Evolutionary conservation across 2,797 vertebrate species (phyloP).

Genomic region (Australoheros facetus): DNA sequence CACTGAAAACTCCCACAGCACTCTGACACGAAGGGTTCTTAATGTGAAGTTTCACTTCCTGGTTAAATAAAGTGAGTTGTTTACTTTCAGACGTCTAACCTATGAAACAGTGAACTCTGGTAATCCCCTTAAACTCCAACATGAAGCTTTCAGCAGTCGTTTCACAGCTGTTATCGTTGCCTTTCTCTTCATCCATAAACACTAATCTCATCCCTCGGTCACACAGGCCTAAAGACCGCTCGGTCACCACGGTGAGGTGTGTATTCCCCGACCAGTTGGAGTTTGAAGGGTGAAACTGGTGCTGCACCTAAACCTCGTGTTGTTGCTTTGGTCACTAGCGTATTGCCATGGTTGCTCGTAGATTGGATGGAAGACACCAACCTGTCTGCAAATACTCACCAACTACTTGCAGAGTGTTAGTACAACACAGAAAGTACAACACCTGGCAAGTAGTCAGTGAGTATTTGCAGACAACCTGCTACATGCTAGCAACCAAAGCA

Average conservation of each 20-base stretch:
- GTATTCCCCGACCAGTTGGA: neutral
- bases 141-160: neutral
- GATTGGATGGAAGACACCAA: neutral
- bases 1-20: accelerated
- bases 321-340: too few relatives aligned
- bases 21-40: neutral
- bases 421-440: accelerated
- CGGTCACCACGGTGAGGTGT: accelerated
- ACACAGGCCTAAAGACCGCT: neutral
- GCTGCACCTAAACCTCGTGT: neutral
- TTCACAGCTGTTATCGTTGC: neutral
- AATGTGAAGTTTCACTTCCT: neutral
- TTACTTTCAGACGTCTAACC: accelerated
- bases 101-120: neutral
- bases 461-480: neutral
- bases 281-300: neutral
- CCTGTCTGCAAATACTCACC: neutral
- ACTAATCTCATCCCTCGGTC: neutral
- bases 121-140: neutral
- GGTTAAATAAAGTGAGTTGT: neutral
- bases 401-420: neutral
- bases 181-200: neutral
- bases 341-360: neutral
- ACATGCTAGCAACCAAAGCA: too few relatives aligned
- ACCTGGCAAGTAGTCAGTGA: accelerated